Evolutionary conservation across 1,140 invertebrate species (phyloP), one percentile per base, ranked within the genome.

Genomic region (Drosophila bifasciata): DNA sequence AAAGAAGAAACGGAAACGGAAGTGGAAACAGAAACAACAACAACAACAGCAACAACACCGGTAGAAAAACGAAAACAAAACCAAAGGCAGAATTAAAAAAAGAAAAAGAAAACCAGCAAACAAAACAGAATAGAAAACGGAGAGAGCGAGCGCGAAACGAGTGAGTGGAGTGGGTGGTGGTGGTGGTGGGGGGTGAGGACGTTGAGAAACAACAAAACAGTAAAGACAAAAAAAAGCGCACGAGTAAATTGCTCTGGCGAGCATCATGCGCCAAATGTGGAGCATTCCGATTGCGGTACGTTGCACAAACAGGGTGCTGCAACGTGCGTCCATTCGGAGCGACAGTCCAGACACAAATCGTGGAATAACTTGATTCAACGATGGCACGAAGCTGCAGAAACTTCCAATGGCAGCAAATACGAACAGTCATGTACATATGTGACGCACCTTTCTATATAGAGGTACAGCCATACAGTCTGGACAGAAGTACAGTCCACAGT

Each of bases 241-340:
- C 59, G 72, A 84, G 80, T 85, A 85, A 84, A 84, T 85, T 85
- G 79, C 80, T 72, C 58, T 63, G 61, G 75, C 79, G 49, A 64
- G 53, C 62, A 62, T 50, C 78, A 72, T 73, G 78, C 78, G 72
- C 73, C 77, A 67, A 76, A 76, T 67, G 69, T 79, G 76, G 61
- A 61, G 51, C 69, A 61, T 74, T 62, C 48, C 68, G 59, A 72
- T 72, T 63, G 58, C 51, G 45, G 58, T 44, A 52, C 39, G 41
- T 63, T 57, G 68, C 58, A 19, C 58, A 72, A 49, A 73, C 58
- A 46, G 70, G 70, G 70, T 73, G 51, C 17, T 11, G 16, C 6
- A 32, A 3, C 25, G 19, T 0, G 19, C 19, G 19, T 2, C 2
- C 19, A 2, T 1, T 1, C 43, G 25, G 23, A 11, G 7, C 15